A percentile compares a stretch with the other conserved stretches of the same genome.
Conservation (phyloP, 1,140 invertebrate genomes). For the Bemisia tabaci region DNA sequence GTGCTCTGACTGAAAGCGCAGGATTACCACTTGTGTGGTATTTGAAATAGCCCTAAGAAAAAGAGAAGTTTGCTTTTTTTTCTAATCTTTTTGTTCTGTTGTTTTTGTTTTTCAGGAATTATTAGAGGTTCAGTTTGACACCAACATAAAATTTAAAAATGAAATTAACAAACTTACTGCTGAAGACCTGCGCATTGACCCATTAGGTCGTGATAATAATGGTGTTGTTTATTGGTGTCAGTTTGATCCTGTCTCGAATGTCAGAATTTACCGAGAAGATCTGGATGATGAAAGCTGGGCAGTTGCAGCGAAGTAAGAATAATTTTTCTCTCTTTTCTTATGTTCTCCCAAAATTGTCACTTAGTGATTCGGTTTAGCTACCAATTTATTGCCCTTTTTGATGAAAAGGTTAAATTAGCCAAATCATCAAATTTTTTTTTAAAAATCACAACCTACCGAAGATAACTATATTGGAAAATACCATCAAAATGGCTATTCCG, state of each 20-base stretch:
- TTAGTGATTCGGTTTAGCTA: background rate
- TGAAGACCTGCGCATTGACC: constrained; percentile 63
- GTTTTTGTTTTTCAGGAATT: constrained; percentile 48
- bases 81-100: too few relatives aligned
- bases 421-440: background rate
- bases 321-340: constrained; percentile 4
- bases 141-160: constrained; percentile 83
- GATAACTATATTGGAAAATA: background rate
- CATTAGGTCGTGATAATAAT: constrained; percentile 76
- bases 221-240: constrained; percentile 90
- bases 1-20: too few relatives aligned
- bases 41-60: too few relatives aligned
- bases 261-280: constrained; percentile 86
- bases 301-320: constrained; percentile 67
- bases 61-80: too few relatives aligned
- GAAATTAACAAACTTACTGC: constrained; percentile 73
- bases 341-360: background rate
- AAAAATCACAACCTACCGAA: background rate
- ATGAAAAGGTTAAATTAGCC: background rate
- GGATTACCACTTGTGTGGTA: too few relatives aligned
- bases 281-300: constrained; percentile 92
- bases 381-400: background rate
- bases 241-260: constrained; percentile 72
- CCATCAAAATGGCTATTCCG: too few relatives aligned
- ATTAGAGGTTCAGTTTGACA: constrained; percentile 88